Evolutionary conservation across 2,113 vertebrate genomes (phyloP).

Genomic region (Ploceus nigricollis): DNA sequence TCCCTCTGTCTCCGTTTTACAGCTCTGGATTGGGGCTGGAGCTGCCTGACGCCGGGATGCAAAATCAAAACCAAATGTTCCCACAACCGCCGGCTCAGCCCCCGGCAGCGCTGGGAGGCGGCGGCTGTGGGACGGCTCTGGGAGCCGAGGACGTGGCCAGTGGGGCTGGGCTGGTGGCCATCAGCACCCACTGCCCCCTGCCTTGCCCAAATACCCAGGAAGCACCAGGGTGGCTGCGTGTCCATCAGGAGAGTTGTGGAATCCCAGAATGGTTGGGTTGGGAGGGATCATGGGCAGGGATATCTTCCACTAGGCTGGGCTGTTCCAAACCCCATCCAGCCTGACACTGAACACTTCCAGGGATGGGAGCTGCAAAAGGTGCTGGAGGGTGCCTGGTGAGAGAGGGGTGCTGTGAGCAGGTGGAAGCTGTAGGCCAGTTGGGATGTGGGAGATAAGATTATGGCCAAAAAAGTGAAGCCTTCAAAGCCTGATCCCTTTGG

Average conservation of each 20-base stretch:
- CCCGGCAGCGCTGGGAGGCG: neutral
- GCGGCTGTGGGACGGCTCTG: neutral
- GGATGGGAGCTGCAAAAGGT: neutral
- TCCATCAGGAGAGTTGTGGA: neutral
- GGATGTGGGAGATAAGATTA: neutral
- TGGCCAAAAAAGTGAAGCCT: neutral
- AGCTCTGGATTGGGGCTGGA: neutral
- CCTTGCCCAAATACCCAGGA: rapidly evolving
- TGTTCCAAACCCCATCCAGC: neutral
- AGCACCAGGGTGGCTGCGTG: rapidly evolving
- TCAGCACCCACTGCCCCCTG: neutral
- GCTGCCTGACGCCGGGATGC: neutral
- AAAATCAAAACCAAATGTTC: constrained; percentile 34
- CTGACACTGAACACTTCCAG: neutral
- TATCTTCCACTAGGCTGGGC: too few species aligned
- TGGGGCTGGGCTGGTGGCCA: neutral
- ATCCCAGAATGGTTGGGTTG: neutral
- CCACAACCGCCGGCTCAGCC: neutral
- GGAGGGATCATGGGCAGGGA: neutral
- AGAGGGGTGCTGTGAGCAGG: neutral
- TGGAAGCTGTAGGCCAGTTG: neutral
- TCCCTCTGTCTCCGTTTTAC: neutral
- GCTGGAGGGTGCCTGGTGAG: neutral
- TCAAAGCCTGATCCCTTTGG: neutral
- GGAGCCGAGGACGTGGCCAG: neutral